Evolutionary conservation across 2,888 invertebrate species (phyloP), one percentile per base, ranked within the genome.

Genomic region (Neocrepidodera transversa): DNA sequence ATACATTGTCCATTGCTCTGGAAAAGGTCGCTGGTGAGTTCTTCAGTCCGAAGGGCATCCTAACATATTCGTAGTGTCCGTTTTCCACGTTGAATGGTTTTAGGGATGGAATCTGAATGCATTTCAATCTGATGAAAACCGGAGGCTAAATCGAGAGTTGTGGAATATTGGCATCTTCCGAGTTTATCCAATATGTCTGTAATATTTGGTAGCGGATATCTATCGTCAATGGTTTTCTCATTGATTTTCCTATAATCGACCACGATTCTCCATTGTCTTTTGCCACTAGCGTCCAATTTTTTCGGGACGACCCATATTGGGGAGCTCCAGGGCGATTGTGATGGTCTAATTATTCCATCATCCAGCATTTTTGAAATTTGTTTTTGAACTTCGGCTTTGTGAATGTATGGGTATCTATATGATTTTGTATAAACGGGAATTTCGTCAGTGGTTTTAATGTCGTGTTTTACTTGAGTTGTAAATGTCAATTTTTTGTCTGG

Each of bases 11-110:
- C 70, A 68, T 71, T 1, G 64, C 30, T 4, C 68, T 17, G 54
- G 68, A 68, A 52, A 71, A 69, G 0, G 68, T 73, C 2, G 56
- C 42, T 1, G 68, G 70, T 1, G 69, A 65, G 35, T 64, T 67
- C 53, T 67, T 66, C 23, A 68, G 30, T 20, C 71, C 72, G 38
- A 72, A 71, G 0, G 68, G 68, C 69, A 71, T 70, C 8, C 69
- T 35, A 1, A 40, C 7, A 38, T 47, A 62, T 40, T 64, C 53
- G 14, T 57, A 64, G 28, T 64, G 62, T 16, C 64, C 59, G 13
- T 59, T 56, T 16, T 53, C 42, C 1, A 26, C 35, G 2, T 7
- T 50, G 20, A 62, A 62, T 2, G 62, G 64, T 64, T 26, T 58
- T 47, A 11, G 6, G 17, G 10, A 56, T 56, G 13, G 10, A 13